phyloP scores from a whole-genome alignment of 2,888 invertebrate species.

The Phortica okadai region DNA sequence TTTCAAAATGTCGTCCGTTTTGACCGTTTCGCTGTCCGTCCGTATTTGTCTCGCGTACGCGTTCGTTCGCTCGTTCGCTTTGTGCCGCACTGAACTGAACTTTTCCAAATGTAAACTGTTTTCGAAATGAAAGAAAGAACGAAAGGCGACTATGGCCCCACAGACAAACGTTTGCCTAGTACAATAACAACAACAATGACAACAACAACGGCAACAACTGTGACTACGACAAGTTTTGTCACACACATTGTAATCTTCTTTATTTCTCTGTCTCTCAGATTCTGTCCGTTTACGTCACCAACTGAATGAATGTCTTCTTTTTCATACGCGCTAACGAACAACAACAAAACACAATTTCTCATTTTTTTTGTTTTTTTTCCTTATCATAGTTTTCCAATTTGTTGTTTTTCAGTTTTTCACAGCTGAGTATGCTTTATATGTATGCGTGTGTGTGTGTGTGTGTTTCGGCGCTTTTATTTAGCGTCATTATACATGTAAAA shows the following conservation, averaged over 20 bases:
- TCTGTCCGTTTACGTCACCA: not conserved
- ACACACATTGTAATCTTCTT: not conserved
- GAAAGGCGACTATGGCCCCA: not conserved
- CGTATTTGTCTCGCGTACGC: not conserved
- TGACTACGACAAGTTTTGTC: not conserved
- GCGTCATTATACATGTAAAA: conserved; percentile 25
- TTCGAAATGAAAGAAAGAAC: conserved; percentile 12
- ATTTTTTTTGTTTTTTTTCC: conserved; percentile 7
- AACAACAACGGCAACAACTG: not conserved
- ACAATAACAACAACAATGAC: not conserved
- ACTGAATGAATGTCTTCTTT: not conserved
- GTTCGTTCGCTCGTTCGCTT: not conserved
- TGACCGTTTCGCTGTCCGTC: too few relatives aligned
- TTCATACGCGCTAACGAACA: conserved; percentile 10
- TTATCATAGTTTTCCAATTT: not conserved
- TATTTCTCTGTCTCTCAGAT: not conserved
- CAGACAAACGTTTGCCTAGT: not conserved
- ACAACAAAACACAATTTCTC: conserved; percentile 1
- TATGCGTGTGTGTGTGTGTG: not conserved
- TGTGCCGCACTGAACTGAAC: not conserved
- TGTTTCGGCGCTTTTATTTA: conserved; percentile 2
- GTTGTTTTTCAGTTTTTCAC: not conserved
- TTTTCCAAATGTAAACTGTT: conserved; percentile 27
- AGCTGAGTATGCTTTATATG: conserved; percentile 1
- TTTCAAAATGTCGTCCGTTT: not conserved